Percentiles rank a stretch among this genome's conserved stretches.
These are phyloP conservation scores for Chymomyza costata DNA, from an alignment of 1,140 invertebrate genomes.

Conservation along the genomic window DNA sequence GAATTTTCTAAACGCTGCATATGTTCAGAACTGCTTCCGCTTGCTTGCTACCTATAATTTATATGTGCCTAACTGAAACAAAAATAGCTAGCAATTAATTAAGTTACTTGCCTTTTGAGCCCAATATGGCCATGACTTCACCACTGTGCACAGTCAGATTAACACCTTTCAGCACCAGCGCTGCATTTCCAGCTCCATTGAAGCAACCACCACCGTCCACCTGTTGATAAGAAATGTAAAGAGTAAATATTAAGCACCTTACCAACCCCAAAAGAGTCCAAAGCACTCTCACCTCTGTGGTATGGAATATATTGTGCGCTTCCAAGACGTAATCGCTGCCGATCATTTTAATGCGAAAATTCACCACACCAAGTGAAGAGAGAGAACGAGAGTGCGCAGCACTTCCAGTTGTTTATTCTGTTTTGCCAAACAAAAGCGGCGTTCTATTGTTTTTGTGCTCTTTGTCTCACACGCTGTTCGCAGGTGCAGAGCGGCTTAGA, in stretches of 20 bases:
- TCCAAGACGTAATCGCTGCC: constrained; percentile 90
- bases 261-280: constrained; percentile 21
- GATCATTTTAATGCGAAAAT: constrained; percentile 79
- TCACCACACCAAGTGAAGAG: constrained; percentile 2
- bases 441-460: constrained; percentile 41
- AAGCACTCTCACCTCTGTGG: constrained; percentile 84
- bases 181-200: constrained; percentile 86
- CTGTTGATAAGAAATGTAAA: too few relatives aligned
- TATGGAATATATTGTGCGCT: constrained; percentile 91
- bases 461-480: constrained; percentile 36
- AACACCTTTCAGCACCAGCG: constrained; percentile 92
- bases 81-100: not conserved
- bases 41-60: too few relatives aligned
- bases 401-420: not conserved
- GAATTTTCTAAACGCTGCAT: too few relatives aligned
- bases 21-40: too few relatives aligned
- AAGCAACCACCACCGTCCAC: constrained; percentile 87
- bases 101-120: constrained; percentile 85
- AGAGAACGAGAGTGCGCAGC: not conserved
- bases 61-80: not conserved
- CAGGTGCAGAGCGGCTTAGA: constrained; percentile 42
- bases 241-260: constrained; percentile 11
- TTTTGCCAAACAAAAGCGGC: not conserved
- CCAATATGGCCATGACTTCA: constrained; percentile 92
- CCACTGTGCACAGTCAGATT: constrained; percentile 92